phyloP scores from a whole-genome alignment of 2,888 invertebrate species.

The Elysia crispata region DNA sequence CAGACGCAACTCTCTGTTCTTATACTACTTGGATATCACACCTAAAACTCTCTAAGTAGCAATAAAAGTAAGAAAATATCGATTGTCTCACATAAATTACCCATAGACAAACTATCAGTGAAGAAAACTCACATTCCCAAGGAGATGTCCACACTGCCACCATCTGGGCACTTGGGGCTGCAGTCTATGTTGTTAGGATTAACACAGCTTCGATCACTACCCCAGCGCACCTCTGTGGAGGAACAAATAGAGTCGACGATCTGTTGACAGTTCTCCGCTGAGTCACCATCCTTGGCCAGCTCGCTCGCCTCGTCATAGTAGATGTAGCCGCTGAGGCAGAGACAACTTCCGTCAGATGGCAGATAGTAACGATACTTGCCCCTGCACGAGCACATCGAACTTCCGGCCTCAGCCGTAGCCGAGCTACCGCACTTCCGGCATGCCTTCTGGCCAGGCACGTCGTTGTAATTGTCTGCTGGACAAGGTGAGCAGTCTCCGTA shows the following conservation, averaged over 20 bases:
- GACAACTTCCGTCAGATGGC: constrained; percentile 67
- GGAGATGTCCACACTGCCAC: constrained; percentile 55
- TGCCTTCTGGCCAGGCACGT: constrained; percentile 59
- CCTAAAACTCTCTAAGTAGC: no score
- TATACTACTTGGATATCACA: no score
- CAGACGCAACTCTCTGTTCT: no score
- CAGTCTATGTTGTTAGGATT: constrained; percentile 63
- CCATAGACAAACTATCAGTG: no score
- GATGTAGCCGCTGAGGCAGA: constrained; percentile 68
- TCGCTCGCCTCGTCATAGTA: constrained; percentile 70
- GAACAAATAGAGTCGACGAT: constrained; percentile 65
- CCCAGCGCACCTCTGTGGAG: constrained; percentile 58
- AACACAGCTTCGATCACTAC: constrained; percentile 60
- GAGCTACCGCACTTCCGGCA: constrained; percentile 73
- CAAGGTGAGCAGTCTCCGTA: constrained; percentile 66
- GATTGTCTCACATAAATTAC: no score
- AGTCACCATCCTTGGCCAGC: constrained; percentile 54
- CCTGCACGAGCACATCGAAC: constrained; percentile 65
- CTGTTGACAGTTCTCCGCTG: constrained; percentile 70
- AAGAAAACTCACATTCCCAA: constrained; percentile 57
- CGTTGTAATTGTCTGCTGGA: constrained; percentile 65
- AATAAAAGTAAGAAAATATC: no score
- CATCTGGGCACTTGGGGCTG: constrained; percentile 54
- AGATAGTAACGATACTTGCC: constrained; percentile 72
- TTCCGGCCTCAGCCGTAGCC: constrained; percentile 57